Base-by-base conservation (phyloP, 64 coral and sea anemone genomes). In the Hydrozoanthus tunicans region DNA sequence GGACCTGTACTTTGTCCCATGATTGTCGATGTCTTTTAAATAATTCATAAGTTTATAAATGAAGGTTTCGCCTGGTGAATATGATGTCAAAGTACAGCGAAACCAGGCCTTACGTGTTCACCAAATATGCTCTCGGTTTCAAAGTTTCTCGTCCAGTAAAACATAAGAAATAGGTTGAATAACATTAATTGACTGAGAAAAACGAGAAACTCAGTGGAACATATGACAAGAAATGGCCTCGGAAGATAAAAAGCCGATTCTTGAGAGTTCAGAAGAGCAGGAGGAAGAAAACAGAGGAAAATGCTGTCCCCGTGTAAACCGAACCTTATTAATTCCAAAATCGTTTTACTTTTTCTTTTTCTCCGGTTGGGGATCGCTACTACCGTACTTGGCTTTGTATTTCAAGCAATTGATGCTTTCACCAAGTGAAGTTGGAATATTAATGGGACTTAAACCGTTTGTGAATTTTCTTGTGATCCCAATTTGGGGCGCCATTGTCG, bases 381-480 rank as follows among this genome's bases (percentile, higher is more conserved):
- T 99, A 12, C 97, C 97, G 0, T 99, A 99, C 58, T 56, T 99
- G 89, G 97, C 97, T 53, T 89, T 99, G 64, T 99, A 99, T 73
- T 99, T 99, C 90, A 99, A 99, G 61, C 97, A 99, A 74, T 55
- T 99, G 32, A 91, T 99, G 90, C 76, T 99, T 63, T 96, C 97
- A 43, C 97, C 97, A 51, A 99, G 94, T 20, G 94, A 99, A 92
- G 97, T 99, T 20, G 97, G 97, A 32, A 99, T 99, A 20, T 93
- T 99, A 20, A 99, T 99, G 97, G 97, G 97, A 59, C 79, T 99
- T 1, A 99, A 99, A 59, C 97, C 97, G 8, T 99, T 99, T 90
- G 97, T 99, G 10, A 99, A 99, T 71, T 99, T 99, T 92, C 92
- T 99, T 7, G 97, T 99, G 17, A 99, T 99, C 57, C 97, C 97